Evolutionary conservation across 2,797 vertebrate species (phyloP).

Genomic region (Crenuchus spilurus): DNA sequence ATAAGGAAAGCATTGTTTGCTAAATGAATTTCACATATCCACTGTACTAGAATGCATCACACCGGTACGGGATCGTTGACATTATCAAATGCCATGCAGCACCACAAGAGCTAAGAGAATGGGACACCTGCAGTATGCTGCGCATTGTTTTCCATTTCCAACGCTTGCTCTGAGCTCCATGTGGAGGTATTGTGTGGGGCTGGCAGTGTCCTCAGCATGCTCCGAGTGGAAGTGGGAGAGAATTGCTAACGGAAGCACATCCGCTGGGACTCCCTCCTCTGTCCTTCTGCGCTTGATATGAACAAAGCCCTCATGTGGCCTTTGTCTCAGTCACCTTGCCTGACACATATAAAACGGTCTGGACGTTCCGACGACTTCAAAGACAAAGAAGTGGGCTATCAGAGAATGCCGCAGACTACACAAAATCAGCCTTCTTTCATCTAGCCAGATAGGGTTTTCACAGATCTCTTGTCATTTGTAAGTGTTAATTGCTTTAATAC

Average conservation of each 20-base stretch:
- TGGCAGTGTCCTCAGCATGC: constrained; percentile 40
- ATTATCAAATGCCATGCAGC: constrained; percentile 52
- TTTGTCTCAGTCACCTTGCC: constrained; percentile 57
- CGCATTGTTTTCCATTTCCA: constrained; percentile 27
- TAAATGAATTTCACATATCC: constrained; percentile 5
- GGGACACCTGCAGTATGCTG: constrained; percentile 5
- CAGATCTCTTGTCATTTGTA: constrained; percentile 32
- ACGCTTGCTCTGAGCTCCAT: constrained; percentile 8
- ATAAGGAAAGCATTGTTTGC: constrained; percentile 1
- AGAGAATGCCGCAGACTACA: constrained; percentile 6
- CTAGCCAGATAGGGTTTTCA: constrained; percentile 14
- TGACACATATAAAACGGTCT: constrained; percentile 53
- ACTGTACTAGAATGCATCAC: constrained; percentile 20
- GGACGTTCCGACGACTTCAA: constrained; percentile 47
- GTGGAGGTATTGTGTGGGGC: constrained; percentile 31
- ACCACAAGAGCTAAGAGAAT: constrained; percentile 24
- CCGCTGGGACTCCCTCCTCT: constrained; percentile 35
- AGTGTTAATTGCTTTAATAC: constrained; percentile 47
- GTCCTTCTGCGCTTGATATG: constrained; percentile 52
- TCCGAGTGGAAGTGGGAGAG: constrained; percentile 25
- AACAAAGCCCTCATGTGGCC: constrained; percentile 52
- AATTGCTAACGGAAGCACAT: constrained; percentile 41
- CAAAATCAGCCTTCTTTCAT: constrained; percentile 12
- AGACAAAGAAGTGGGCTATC: constrained; percentile 51
- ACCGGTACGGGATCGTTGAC: constrained; percentile 27